Conservation (phyloP, 2,888 invertebrate species). For the Nomada flava region DNA sequence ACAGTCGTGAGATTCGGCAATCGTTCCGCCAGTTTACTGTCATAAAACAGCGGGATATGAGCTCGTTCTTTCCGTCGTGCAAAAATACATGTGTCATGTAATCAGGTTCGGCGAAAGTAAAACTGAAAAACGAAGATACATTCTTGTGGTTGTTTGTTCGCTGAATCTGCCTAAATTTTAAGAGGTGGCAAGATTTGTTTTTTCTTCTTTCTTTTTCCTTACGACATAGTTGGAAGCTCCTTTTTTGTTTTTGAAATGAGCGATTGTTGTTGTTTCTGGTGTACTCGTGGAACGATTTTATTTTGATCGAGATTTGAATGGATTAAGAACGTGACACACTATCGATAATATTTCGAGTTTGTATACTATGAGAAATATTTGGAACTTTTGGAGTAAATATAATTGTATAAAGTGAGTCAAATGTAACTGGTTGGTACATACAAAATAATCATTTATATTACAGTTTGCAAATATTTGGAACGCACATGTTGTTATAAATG, state of each 20-base stretch:
- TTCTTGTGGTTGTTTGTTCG: background rate
- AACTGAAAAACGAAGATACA: background rate
- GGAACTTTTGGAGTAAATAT: background rate
- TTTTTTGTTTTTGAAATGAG: background rate
- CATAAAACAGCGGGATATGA: slow-evolving; percentile 12
- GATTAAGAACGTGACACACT: background rate
- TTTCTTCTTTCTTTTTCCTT: too few species aligned
- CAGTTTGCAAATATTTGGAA: background rate
- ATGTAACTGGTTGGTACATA: background rate
- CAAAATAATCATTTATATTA: background rate
- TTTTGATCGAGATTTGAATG: background rate
- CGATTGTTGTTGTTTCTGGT: background rate
- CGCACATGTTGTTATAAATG: background rate
- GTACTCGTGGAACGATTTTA: background rate
- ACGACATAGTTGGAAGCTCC: background rate
- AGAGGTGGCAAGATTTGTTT: too few species aligned
- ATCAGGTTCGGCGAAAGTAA: slow-evolving; percentile 17
- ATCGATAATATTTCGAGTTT: background rate
- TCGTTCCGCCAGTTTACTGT: slow-evolving; percentile 2
- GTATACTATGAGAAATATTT: background rate
- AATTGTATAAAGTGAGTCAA: background rate
- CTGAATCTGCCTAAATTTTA: slow-evolving; percentile 2
- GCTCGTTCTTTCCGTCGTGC: background rate
- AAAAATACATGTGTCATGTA: slow-evolving; percentile 16
- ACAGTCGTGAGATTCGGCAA: slow-evolving; percentile 14